These are phyloP conservation scores for Hippotragus niger DNA, from an alignment of 2,113 vertebrate genomes.

Conservation along the genomic window DNA sequence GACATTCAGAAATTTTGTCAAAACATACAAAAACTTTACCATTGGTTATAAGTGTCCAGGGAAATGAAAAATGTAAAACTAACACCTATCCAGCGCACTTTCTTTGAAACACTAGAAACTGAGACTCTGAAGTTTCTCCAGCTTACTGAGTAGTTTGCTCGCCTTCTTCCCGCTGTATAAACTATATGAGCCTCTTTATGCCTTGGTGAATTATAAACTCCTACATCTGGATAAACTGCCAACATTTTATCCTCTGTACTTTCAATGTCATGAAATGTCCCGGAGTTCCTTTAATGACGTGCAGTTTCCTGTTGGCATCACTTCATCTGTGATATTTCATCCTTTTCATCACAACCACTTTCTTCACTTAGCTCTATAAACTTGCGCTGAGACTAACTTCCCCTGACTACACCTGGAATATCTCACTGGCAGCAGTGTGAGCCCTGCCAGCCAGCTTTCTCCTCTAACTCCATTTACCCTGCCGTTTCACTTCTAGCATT, in stretches of 20 bases:
- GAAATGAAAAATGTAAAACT: neutral
- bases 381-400: neutral
- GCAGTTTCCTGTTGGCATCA: neutral
- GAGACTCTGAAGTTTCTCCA: neutral
- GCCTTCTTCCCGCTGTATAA: neutral
- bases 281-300: neutral
- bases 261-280: neutral
- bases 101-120: neutral
- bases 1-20: neutral
- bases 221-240: neutral
- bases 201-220: neutral
- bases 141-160: neutral
- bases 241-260: neutral
- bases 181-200: neutral
- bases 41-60: neutral
- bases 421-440: neutral
- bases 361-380: no score
- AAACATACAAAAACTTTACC: neutral
- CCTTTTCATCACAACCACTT: neutral
- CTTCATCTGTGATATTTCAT: neutral
- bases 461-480: neutral
- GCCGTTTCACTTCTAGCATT: neutral
- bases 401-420: neutral
- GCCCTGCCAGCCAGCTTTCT: neutral
- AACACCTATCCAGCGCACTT: neutral